A percentile compares a stretch with the other conserved stretches of the same genome.
phyloP scores from a whole-genome alignment of 1,140 invertebrate genomes.

The Drosophila obscura region DNA sequence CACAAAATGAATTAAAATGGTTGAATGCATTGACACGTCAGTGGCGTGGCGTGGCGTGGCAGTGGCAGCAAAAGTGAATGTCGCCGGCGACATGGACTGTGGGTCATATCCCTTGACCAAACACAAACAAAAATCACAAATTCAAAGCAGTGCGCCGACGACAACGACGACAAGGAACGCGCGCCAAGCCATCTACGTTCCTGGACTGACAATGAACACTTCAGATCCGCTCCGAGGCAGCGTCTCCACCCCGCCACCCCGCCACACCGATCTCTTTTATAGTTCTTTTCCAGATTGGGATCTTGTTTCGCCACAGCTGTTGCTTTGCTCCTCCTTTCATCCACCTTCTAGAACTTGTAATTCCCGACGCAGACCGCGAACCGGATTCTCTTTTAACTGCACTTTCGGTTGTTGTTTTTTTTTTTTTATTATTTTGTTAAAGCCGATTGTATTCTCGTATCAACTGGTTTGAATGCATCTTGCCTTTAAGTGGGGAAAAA shows the following conservation, averaged over 20 bases:
- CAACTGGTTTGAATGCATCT: conserved; percentile 53
- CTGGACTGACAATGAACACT: conserved; percentile 45
- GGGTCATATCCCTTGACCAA: conserved; percentile 60
- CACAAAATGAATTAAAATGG: neutral
- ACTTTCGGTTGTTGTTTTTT: conserved; percentile 60
- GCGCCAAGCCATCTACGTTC: conserved; percentile 49
- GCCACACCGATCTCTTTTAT: conserved; percentile 6
- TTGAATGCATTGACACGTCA: conserved; percentile 26
- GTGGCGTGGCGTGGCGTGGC: no score
- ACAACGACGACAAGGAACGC: conserved; percentile 43
- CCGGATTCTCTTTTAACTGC: conserved; percentile 71
- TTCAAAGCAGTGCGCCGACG: conserved; percentile 35
- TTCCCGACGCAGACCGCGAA: conserved; percentile 33
- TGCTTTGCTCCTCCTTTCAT: neutral
- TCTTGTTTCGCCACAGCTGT: conserved; percentile 25
- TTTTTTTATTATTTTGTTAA: neutral
- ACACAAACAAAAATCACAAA: conserved; percentile 47
- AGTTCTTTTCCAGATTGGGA: conserved; percentile 36
- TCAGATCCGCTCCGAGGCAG: neutral
- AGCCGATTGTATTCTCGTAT: conserved; percentile 1
- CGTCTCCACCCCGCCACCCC: neutral
- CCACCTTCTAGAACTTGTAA: conserved; percentile 37
- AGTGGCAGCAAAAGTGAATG: conserved; percentile 59
- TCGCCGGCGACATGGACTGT: conserved; percentile 6
- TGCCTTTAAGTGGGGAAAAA: conserved; percentile 50